phyloP scores from a whole-genome alignment of 2,113 vertebrate species.

The Pholis gunnellus region DNA sequence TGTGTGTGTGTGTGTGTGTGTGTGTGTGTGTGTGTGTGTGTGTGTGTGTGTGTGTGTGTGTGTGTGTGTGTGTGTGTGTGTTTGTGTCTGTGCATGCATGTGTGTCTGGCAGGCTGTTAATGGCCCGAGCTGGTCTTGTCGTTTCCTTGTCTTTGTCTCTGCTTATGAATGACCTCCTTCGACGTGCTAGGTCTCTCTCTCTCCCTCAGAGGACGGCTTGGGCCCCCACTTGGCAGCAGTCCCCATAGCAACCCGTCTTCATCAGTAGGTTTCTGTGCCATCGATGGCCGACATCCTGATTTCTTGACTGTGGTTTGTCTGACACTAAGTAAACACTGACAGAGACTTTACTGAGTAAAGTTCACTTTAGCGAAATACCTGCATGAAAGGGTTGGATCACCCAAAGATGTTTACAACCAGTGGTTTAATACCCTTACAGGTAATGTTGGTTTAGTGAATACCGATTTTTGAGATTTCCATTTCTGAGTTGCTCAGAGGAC shows the following conservation, averaged over 20 bases:
- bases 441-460: not conserved
- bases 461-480: not conserved
- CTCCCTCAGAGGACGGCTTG: slow-evolving; percentile 60
- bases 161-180: slow-evolving; percentile 82
- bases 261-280: slow-evolving; percentile 72
- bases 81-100: slow-evolving; percentile 35
- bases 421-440: not conserved
- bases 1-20: not conserved
- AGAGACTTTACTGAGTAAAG: slow-evolving; percentile 39
- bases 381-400: not conserved
- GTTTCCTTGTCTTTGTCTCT: slow-evolving; percentile 79
- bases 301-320: slow-evolving; percentile 71
- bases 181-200: slow-evolving; percentile 59
- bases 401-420: not conserved
- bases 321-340: slow-evolving; percentile 65
- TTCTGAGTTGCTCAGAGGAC: not conserved
- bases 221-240: slow-evolving; percentile 70
- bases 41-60: slow-evolving; percentile 3
- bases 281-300: slow-evolving; percentile 68
- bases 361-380: slow-evolving; percentile 33
- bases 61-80: not conserved
- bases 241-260: slow-evolving; percentile 78
- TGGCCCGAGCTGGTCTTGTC: slow-evolving; percentile 74
- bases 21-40: slow-evolving; percentile 5
- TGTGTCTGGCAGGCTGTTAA: slow-evolving; percentile 76